phyloP scores from a whole-genome alignment of 2,797 vertebrate species.

The Hipposideros larvatus region DNA sequence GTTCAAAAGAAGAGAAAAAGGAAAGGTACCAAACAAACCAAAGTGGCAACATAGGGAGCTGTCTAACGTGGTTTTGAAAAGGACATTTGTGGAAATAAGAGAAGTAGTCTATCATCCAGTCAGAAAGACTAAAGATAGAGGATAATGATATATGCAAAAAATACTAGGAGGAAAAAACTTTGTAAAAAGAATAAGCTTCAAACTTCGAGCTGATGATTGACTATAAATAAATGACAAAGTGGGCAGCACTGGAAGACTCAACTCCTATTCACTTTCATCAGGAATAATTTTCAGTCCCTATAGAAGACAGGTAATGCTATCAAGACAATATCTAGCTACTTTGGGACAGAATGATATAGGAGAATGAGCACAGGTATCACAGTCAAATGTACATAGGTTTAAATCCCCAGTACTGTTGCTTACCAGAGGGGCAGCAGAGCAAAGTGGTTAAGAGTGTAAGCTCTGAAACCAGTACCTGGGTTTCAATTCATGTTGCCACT shows the following conservation, averaged over 20 bases:
- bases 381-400: conserved; percentile 19
- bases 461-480: not conserved
- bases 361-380: not conserved
- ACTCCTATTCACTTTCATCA: not conserved
- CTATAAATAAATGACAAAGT: not conserved
- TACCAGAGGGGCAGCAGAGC: not conserved
- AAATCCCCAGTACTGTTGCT: not conserved
- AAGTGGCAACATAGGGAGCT: not conserved
- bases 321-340: not conserved
- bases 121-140: not conserved
- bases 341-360: not conserved
- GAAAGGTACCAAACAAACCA: not conserved
- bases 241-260: not conserved
- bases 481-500: not conserved
- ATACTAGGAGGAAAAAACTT: not conserved
- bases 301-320: not conserved
- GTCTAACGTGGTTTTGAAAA: not conserved
- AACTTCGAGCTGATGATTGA: not conserved
- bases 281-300: conserved; percentile 20
- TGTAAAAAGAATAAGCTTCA: not conserved
- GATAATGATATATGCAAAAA: not conserved
- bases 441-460: not conserved
- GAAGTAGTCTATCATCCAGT: not conserved
- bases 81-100: not conserved
- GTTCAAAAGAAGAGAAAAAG: not conserved